These are phyloP conservation scores for Serripes groenlandicus DNA, from an alignment of 2,888 invertebrate species.

Conservation along the genomic window DNA sequence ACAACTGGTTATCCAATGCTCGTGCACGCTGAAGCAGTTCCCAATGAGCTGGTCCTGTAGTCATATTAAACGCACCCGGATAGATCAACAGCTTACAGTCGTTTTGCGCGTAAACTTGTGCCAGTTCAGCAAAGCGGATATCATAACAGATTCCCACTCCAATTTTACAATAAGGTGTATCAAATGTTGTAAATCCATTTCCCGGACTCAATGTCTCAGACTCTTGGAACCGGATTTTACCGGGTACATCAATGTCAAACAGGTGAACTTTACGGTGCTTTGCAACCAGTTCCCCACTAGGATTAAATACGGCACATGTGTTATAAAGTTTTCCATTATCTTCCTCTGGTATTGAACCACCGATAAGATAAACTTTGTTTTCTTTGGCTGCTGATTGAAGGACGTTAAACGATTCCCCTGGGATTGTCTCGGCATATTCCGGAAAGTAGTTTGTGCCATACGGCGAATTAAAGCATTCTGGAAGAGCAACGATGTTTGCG, in stretches of 20 bases:
- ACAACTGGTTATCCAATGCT: constrained; percentile 96
- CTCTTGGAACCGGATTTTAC: constrained; percentile 96
- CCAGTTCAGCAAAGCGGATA: constrained; percentile 95
- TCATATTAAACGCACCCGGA: constrained; percentile 98
- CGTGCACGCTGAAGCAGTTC: constrained; percentile 93
- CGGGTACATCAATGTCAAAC: constrained; percentile 98
- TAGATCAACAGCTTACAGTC: constrained; percentile 94
- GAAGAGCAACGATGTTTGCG: constrained; percentile 90
- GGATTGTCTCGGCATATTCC: constrained; percentile 94
- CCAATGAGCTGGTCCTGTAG: constrained; percentile 98
- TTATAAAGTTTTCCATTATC: constrained; percentile 90
- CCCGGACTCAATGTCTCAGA: constrained; percentile 94
- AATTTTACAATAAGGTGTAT: constrained; percentile 91
- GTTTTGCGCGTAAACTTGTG: constrained; percentile 86
- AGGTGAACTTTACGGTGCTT: constrained; percentile 97
- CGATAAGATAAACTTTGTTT: constrained; percentile 93
- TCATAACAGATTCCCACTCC: constrained; percentile 98
- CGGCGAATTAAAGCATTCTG: constrained; percentile 98
- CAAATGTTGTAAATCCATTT: constrained; percentile 91
- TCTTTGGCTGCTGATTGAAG: constrained; percentile 92
- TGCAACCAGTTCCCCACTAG: constrained; percentile 92
- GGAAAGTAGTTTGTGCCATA: constrained; percentile 93
- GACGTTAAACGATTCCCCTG: constrained; percentile 91
- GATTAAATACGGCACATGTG: constrained; percentile 95
- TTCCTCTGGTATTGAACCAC: constrained; percentile 95